Evolutionary conservation across 2,888 invertebrate genomes (phyloP).

Genomic region (Patella pellucida): DNA sequence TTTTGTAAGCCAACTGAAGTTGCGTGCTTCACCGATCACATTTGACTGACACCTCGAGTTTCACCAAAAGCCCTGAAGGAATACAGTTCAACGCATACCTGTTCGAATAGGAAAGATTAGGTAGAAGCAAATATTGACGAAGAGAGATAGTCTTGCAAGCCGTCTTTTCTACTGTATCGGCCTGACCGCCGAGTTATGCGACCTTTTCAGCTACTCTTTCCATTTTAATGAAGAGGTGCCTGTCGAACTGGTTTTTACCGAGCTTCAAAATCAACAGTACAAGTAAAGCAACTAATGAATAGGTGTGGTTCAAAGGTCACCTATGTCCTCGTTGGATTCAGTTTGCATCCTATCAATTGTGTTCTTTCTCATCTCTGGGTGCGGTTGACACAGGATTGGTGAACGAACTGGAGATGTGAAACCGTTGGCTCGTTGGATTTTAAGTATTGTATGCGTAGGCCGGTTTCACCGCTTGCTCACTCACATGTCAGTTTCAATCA

Average conservation of each 20-base stretch:
- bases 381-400: slow-evolving; percentile 6
- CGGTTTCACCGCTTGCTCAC: background rate
- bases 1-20: background rate
- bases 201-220: slow-evolving; percentile 16
- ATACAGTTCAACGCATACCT: slow-evolving; percentile 8
- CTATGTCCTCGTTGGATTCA: background rate
- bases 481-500: background rate
- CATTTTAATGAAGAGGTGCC: slow-evolving; percentile 4
- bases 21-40: background rate
- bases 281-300: background rate
- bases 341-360: slow-evolving; percentile 3
- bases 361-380: slow-evolving; percentile 2
- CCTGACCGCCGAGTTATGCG: slow-evolving; percentile 19
- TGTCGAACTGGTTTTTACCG: slow-evolving; percentile 1
- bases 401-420: background rate
- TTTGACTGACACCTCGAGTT: slow-evolving; percentile 1
- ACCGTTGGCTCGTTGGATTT: background rate
- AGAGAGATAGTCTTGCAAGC: background rate
- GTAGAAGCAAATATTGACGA: slow-evolving; percentile 20
- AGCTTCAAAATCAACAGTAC: background rate
- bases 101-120: slow-evolving; percentile 16
- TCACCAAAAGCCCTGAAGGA: slow-evolving; percentile 1
- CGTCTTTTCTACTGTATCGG: slow-evolving; percentile 14
- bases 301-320: background rate
- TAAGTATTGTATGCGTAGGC: background rate